Evolutionary conservation across 2,797 vertebrate species (phyloP).

Genomic region (Leucoraja ocellata): DNA sequence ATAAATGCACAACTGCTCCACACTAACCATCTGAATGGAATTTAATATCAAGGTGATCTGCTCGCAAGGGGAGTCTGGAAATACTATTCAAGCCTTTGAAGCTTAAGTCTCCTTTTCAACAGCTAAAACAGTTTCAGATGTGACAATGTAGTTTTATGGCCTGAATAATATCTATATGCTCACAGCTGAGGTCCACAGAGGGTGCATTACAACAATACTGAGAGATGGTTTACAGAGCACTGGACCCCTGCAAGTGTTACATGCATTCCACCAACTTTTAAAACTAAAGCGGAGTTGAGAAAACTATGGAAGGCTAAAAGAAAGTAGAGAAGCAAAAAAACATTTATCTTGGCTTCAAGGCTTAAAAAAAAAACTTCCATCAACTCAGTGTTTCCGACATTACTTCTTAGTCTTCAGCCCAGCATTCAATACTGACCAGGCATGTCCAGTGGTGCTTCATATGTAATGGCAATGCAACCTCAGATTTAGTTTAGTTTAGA

Average conservation of each 20-base stretch:
- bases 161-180: constrained; percentile 67
- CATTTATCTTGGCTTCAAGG: neutral
- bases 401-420: neutral
- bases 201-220: constrained; percentile 50
- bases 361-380: neutral
- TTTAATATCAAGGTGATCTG: constrained; percentile 47
- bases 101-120: constrained; percentile 59
- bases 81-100: constrained; percentile 62
- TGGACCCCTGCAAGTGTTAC: constrained; percentile 26
- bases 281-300: neutral
- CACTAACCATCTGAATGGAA: constrained; percentile 48
- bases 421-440: neutral
- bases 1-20: constrained; percentile 54
- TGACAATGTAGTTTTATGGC: constrained; percentile 63
- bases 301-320: neutral
- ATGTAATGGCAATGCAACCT: neutral
- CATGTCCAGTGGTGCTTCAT: neutral
- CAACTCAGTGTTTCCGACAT: neutral
- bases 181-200: constrained; percentile 60
- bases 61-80: constrained; percentile 57
- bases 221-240: constrained; percentile 38
- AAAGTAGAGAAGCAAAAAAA: neutral
- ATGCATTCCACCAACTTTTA: neutral
- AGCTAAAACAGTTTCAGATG: constrained; percentile 75
- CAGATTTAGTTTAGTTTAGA: neutral